Conservation (phyloP, 2,888 invertebrate species). For the Lysandra coridon region DNA sequence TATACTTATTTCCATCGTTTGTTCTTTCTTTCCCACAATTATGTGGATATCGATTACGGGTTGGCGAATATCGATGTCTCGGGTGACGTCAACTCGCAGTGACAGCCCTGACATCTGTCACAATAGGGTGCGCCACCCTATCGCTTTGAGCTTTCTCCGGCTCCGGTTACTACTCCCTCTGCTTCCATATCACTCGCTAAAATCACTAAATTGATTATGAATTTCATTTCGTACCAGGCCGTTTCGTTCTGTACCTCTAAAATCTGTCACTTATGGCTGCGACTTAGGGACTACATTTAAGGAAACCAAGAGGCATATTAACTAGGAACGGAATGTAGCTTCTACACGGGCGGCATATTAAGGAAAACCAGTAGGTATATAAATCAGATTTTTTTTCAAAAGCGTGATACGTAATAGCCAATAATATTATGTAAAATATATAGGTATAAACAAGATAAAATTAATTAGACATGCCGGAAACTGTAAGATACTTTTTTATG, state of each 20-base stretch:
- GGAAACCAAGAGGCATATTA: background rate
- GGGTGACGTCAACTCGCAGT: slow-evolving; percentile 25
- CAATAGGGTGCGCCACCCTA: slow-evolving; percentile 38
- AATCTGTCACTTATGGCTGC: background rate
- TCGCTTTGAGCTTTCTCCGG: background rate
- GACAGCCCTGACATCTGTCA: slow-evolving; percentile 42
- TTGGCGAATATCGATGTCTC: slow-evolving; percentile 33
- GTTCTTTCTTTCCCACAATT: slow-evolving; percentile 35
- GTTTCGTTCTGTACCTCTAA: background rate
- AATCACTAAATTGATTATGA: slow-evolving; percentile 6
- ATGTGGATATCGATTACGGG: slow-evolving; percentile 36
- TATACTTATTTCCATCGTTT: background rate
- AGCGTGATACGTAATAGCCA: too few species aligned
- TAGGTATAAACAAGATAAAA: background rate
- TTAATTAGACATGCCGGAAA: too few species aligned
- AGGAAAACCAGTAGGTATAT: background rate
- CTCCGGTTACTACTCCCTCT: slow-evolving; percentile 31
- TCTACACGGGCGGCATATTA: background rate
- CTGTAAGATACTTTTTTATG: background rate
- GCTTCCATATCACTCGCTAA: slow-evolving; percentile 17
- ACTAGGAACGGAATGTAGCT: background rate
- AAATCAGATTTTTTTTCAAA: too few species aligned
- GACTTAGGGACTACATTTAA: background rate
- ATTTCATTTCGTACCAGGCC: background rate
- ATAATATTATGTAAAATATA: too few species aligned